Conservation (phyloP, 2,888 invertebrate genomes). For the Masnerella sp. region DNA sequence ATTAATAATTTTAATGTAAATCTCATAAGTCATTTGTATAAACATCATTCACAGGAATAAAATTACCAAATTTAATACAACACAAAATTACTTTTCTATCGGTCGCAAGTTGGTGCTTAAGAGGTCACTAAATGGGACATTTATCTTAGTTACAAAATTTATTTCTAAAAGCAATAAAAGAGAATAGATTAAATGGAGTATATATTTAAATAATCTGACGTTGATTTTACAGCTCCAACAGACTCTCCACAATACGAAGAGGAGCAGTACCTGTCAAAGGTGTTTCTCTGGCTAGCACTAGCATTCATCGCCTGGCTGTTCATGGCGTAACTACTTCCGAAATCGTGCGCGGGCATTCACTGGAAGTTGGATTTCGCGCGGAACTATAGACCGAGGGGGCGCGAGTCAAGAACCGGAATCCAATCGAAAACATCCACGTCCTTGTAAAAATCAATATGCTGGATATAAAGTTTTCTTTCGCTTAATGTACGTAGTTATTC, state of each 20-base stretch:
- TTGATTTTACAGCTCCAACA: slow-evolving; percentile 84
- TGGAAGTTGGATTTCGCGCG: too few species aligned
- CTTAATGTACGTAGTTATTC: slow-evolving; percentile 46
- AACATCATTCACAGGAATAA: neutral
- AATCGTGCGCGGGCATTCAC: too few species aligned
- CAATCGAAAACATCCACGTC: slow-evolving; percentile 56
- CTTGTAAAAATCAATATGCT: slow-evolving; percentile 50
- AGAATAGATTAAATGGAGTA: too few species aligned
- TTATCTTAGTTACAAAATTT: too few species aligned
- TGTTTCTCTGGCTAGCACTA: slow-evolving; percentile 95
- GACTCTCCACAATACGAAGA: slow-evolving; percentile 93
- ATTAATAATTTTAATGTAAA: slow-evolving; percentile 6
- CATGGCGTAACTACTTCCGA: slow-evolving; percentile 87
- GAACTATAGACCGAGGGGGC: slow-evolving; percentile 35
- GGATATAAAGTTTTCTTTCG: slow-evolving; percentile 51
- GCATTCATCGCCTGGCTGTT: slow-evolving; percentile 95
- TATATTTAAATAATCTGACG: too few species aligned
- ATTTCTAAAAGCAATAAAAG: too few species aligned
- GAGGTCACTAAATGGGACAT: too few species aligned
- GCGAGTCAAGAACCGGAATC: slow-evolving; percentile 32
- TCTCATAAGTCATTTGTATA: too few species aligned
- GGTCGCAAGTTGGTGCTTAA: too few species aligned
- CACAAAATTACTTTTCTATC: too few species aligned
- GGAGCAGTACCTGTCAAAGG: slow-evolving; percentile 94
- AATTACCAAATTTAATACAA: too few species aligned